Base-by-base conservation (phyloP, 2,113 vertebrate genomes). In the Hyla sarda region DNA sequence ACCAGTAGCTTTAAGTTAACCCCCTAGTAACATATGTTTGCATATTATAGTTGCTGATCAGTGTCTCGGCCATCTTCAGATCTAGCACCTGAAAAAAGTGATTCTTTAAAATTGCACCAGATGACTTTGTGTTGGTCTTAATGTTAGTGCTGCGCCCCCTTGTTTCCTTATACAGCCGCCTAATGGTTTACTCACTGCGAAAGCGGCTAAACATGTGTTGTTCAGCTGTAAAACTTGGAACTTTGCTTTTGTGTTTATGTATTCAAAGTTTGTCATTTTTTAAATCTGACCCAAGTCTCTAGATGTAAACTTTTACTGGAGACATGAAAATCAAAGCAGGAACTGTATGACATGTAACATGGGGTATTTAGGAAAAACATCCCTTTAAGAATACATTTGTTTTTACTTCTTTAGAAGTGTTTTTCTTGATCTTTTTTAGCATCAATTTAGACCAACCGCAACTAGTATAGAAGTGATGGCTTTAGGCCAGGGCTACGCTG, bases 211-310 rank as follows among this genome's bases (percentile, higher is more conserved):
- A 23, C 71, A 75, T 88, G 69, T 82, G 34, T 87, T 89, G 74
- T 79, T n/a, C 84, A 87, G 78, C 32, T 82, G 77, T 50, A n/a
- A 65, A 54, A 71, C 45, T 50, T 78, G 82, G 88, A 88, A 34
- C 80, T 74, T 85, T 82, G 8, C 28, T 60, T n/a, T 50, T 28
- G 65, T 85, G 45, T 79, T 85, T 74, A 21, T 74, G 28, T 79
- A 34, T 50, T 45, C 71, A 30, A 14, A 12, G 69, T 71, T 67
- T 73, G 3, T 23, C 8, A 28, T 69, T 82, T 71, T 41, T 71
- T 58, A 41, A 0, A 60, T n/a, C 19, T 41, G 30, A 14, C 3
- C 34, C 7, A 34, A 19, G 34, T 62, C 45, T 58, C 16, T 58
- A 25, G 14, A 21, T 74, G 34, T 65, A 65, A 67, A 52, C 72